Evolutionary conservation across 2,797 vertebrate species (phyloP).

Genomic region (Amniataba percoides): DNA sequence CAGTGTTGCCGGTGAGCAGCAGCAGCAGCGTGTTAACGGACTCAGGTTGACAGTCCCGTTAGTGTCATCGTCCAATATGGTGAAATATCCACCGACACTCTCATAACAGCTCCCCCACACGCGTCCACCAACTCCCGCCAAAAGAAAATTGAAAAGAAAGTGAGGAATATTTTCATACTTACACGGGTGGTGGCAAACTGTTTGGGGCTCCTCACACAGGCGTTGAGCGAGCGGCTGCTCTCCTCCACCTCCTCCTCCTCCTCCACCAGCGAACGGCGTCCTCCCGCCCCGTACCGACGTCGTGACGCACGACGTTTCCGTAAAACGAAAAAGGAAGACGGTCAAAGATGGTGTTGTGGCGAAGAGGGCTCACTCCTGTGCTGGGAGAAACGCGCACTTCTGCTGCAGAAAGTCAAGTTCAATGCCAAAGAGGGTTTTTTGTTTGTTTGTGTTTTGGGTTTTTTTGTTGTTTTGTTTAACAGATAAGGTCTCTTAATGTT

Average conservation of each 20-base stretch:
- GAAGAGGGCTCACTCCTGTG: slow-evolving; percentile 28
- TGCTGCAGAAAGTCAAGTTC: no score
- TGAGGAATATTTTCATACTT: slow-evolving; percentile 63
- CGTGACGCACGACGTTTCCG: slow-evolving; percentile 57
- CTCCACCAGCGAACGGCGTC: slow-evolving; percentile 1
- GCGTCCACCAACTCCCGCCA: not conserved
- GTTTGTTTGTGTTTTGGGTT: no score
- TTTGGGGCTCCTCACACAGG: slow-evolving; percentile 57
- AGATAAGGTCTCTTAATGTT: no score
- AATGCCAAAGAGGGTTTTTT: no score
- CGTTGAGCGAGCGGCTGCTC: slow-evolving; percentile 44
- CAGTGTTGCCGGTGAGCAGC: slow-evolving; percentile 18
- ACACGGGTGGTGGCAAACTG: slow-evolving; percentile 71
- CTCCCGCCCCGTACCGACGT: slow-evolving; percentile 65
- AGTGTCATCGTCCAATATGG: slow-evolving; percentile 56
- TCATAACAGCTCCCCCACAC: slow-evolving; percentile 1
- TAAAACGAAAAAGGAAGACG: not conserved
- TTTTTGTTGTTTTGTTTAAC: no score
- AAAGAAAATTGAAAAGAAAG: slow-evolving; percentile 17
- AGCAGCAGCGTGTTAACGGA: slow-evolving; percentile 40
- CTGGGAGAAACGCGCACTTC: no score
- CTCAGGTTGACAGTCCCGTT: slow-evolving; percentile 75
- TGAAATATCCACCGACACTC: slow-evolving; percentile 43
- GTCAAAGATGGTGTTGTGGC: slow-evolving; percentile 23
- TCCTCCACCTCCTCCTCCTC: slow-evolving; percentile 3